Conservation (phyloP, 2,888 invertebrate species). For the Leptarthrus brevirostris region DNA sequence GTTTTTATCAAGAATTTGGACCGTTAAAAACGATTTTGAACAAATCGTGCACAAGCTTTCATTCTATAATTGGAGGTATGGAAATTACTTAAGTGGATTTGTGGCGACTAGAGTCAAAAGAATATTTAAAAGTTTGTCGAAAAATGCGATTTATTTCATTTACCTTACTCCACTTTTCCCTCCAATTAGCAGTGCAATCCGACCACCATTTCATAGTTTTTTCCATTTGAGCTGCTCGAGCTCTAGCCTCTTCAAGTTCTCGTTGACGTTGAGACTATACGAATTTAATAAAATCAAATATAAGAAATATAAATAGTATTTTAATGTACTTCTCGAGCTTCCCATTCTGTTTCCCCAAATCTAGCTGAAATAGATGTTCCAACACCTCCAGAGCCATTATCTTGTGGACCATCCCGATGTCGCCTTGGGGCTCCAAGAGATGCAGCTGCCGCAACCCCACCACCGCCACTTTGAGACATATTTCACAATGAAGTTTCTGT, state of each 20-base stretch:
- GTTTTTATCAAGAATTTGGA: no score
- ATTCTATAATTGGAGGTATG: no score
- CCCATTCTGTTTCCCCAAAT: constrained; percentile 67
- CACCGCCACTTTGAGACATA: constrained; percentile 59
- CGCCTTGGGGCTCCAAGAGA: constrained; percentile 57
- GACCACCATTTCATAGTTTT: constrained; percentile 99
- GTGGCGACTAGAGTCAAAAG: no score
- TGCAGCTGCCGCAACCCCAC: constrained; percentile 56
- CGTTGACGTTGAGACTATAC: constrained; percentile 68
- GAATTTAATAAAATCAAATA: no score
- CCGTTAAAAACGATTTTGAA: no score
- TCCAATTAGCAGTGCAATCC: constrained; percentile 96
- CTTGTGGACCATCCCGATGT: constrained; percentile 56
- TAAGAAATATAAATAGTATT: neutral
- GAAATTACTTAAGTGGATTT: no score
- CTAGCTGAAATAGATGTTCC: constrained; percentile 58
- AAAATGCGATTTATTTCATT: no score
- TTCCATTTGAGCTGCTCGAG: constrained; percentile 97
- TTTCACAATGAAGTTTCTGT: no score
- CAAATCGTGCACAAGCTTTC: no score
- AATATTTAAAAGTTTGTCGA: no score
- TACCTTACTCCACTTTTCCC: constrained; percentile 94
- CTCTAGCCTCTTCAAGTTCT: constrained; percentile 94
- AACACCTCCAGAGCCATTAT: constrained; percentile 56
- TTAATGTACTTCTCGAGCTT: constrained; percentile 63